These are phyloP conservation scores for Periophthalmus magnuspinnatus DNA, from an alignment of 2,797 vertebrate genomes.

Conservation along the genomic window DNA sequence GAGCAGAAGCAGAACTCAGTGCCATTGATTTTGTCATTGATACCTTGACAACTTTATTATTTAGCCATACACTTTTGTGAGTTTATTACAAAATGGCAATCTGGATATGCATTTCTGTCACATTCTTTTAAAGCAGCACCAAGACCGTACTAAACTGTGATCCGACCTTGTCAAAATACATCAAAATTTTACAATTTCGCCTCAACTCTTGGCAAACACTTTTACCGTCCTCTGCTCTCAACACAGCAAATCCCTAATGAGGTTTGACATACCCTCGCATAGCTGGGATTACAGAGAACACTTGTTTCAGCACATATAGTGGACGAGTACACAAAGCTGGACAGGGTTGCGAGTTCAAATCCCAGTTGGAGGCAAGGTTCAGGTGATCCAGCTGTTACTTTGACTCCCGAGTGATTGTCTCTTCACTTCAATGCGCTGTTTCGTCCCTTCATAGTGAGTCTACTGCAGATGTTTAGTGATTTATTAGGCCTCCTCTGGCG, in stretches of 20 bases:
- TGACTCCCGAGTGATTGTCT: constrained; percentile 3
- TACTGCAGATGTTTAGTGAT: constrained; percentile 48
- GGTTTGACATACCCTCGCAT: constrained; percentile 9
- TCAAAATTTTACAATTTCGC: background rate
- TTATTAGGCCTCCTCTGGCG: constrained; percentile 52
- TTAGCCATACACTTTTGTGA: background rate
- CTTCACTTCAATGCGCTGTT: background rate
- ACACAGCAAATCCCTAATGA: background rate
- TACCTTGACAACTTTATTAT: background rate
- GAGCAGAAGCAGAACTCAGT: background rate
- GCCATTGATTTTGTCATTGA: too few species aligned
- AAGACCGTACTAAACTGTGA: background rate
- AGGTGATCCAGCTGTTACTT: constrained; percentile 38
- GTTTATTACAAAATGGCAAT: background rate
- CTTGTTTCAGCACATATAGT: constrained; percentile 16
- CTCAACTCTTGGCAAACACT: background rate
- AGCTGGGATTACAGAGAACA: constrained; percentile 12
- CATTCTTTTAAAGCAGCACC: background rate
- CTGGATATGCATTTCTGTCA: background rate
- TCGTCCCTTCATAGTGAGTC: constrained; percentile 33
- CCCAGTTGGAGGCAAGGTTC: constrained; percentile 28
- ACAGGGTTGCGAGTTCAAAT: constrained; percentile 12
- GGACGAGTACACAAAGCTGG: constrained; percentile 11
- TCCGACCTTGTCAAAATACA: background rate
- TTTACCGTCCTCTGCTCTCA: background rate